Evolutionary conservation across 1,140 invertebrate species (phyloP).

Genomic region (Vollenhovia emeryi): DNA sequence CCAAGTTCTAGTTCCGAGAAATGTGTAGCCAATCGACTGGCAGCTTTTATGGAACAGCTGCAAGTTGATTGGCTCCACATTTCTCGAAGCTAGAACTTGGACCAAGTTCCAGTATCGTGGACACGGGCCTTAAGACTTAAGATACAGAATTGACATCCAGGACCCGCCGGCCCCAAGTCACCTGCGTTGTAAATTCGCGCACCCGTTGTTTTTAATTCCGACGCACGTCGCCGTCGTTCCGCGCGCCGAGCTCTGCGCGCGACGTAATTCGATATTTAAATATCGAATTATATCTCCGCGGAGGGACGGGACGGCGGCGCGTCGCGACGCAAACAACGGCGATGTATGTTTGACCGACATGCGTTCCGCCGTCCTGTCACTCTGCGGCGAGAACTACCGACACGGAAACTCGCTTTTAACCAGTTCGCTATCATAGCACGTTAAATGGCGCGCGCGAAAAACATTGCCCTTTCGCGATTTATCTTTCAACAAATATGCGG

Average conservation of each 20-base stretch:
- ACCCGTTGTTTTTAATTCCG: background rate
- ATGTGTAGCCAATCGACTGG: no score
- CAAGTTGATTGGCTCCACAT: no score
- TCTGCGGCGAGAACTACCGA: background rate
- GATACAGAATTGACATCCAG: no score
- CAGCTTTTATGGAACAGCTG: no score
- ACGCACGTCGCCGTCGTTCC: background rate
- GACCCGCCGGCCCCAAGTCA: no score
- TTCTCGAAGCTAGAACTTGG: no score
- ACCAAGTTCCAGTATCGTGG: no score
- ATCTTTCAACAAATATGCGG: background rate
- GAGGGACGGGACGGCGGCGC: background rate
- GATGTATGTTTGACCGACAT: background rate
- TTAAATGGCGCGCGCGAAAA: background rate
- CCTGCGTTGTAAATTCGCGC: conserved; percentile 3
- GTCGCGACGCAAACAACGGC: no score
- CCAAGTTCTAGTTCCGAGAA: no score
- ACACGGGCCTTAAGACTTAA: no score
- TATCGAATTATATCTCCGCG: conserved; percentile 14
- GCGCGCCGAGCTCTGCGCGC: background rate
- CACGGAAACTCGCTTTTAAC: conserved; percentile 1
- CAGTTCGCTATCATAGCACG: background rate
- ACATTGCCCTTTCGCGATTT: background rate
- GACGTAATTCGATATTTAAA: conserved; percentile 27
- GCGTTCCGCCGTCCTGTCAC: background rate